Evolutionary conservation across 1,140 invertebrate genomes (phyloP), one percentile per base, ranked within the genome.

Genomic region (Camponotus vicinus): DNA sequence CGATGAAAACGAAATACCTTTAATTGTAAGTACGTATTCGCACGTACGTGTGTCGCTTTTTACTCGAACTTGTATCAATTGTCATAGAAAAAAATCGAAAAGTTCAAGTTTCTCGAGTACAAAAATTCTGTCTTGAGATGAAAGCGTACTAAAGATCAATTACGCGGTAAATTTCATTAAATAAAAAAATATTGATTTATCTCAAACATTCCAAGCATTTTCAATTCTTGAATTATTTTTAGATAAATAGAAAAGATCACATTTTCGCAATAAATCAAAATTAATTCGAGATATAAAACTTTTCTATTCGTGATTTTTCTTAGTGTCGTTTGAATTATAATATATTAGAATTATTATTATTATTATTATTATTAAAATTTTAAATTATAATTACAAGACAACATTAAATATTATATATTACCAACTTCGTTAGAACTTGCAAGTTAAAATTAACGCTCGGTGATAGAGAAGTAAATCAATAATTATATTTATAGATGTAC

Each of bases 1-100:
- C 57, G 63, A 89, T 76, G 57, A 89, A 82, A 89, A 55, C 69
- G 32, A 64, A 59, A 57, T 78, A 78, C 59, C n/a, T 78, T 42
- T 37, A 52, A 52, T 52, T 52, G 15, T 52, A 42, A 27, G 59
- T 27, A 13, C n/a, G n/a, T 63, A 49, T n/a, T n/a, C 34, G 37
- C 57, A 34, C 49, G 45, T 66, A 15, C n/a, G 2, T n/a, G 15
- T 13, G 66, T 13, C 4, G 42, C 11, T 59, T 61, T 82, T 71
- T 42, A 71, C 3, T 13, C 34, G 32, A 18, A 9, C 21, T 67
- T 9, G 42, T 21, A 57, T 71, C 57, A 76, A 76, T 63, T 57
- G 57, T 76, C 37, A 40, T 18, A 61, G 18, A 63, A 76, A 76
- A 18, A 52, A 61, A 34, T 1, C 15, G 2, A 13, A 13, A 61